phyloP scores from a whole-genome alignment of 2,113 vertebrate genomes.

The Electrona antarctica region DNA sequence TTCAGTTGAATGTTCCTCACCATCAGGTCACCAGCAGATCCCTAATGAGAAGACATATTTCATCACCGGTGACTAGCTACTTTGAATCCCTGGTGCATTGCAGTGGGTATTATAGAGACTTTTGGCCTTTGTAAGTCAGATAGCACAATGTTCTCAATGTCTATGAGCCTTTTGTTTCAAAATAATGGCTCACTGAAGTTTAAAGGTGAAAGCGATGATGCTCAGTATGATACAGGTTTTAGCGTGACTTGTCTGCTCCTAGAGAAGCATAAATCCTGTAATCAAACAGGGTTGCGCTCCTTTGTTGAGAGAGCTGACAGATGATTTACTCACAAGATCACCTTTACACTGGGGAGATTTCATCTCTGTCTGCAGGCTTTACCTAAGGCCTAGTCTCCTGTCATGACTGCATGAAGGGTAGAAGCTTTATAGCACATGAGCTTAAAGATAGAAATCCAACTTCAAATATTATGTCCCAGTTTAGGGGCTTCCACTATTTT shows the following conservation, averaged over 20 bases:
- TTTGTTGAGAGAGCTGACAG: constrained; percentile 46
- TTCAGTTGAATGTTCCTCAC: constrained; percentile 89
- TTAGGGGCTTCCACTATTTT: not conserved
- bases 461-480: too few relatives aligned
- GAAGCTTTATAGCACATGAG: not conserved
- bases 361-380: constrained; percentile 32
- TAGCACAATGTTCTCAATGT: not conserved
- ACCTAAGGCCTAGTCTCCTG: constrained; percentile 25
- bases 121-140: not conserved
- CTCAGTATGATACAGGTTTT: constrained; percentile 28
- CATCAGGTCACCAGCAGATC: constrained; percentile 89
- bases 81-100: not conserved
- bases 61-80: not conserved
- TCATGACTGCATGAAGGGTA: constrained; percentile 1
- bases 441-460: constrained; percentile 6
- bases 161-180: constrained; percentile 29
- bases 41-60: constrained; percentile 70
- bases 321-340: constrained; percentile 51
- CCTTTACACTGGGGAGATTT: constrained; percentile 29
- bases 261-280: constrained; percentile 47
- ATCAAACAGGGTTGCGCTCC: constrained; percentile 43
- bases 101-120: too few relatives aligned
- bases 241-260: constrained; percentile 14
- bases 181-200: constrained; percentile 24
- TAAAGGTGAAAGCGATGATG: constrained; percentile 41